Evolutionary conservation across 2,888 invertebrate species (phyloP), one percentile per base, ranked within the genome.

Genomic region (Himalopsyche anomala): DNA sequence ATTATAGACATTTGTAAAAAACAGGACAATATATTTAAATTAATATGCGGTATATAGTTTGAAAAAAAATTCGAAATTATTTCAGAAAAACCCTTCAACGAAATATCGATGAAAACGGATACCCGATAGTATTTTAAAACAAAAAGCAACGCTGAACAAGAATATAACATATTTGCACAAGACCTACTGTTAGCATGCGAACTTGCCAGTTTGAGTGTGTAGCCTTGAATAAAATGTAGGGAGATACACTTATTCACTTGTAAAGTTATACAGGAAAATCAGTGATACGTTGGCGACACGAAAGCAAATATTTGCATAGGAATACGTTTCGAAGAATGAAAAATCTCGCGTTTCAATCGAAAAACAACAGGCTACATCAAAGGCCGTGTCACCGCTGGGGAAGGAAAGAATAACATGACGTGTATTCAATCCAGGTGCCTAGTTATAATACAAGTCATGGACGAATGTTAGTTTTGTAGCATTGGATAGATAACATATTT

Each of bases 311-410:
- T 74, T 74, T 74, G 74, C 74, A 74, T 74, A 74, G 74, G 36
- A 36, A 74, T 74, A 74, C 74, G 74, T 36, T 74, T 74, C 74
- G 38, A 74, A 74, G 74, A 74, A 74, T 19, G 74, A 38, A 74
- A 74, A 74, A 74, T 74, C 74, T 74, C 19, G 36, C 15, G 36
- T 74, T 74, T 74, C 36, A 12, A 74, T 74, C 36, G 74, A 74
- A 74, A 51, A 62, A 74, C 36, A 74, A 74, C 74, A 74, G 12
- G 74, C 15, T 12, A 74, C 74, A 74, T 74, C 74, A 74, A 74
- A 74, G 74, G 36, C 74, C 1, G 74, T 36, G 74, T 74, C 74
- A 74, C 74, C 36, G 74, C 74, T 28, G 74, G 74, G 74, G 74
- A 74, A 36, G 62, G 62, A 62, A 19, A 19, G 62, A 62, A 62